Conservation (phyloP, 2,888 invertebrate genomes). For the Cerceris ruficornis region DNA sequence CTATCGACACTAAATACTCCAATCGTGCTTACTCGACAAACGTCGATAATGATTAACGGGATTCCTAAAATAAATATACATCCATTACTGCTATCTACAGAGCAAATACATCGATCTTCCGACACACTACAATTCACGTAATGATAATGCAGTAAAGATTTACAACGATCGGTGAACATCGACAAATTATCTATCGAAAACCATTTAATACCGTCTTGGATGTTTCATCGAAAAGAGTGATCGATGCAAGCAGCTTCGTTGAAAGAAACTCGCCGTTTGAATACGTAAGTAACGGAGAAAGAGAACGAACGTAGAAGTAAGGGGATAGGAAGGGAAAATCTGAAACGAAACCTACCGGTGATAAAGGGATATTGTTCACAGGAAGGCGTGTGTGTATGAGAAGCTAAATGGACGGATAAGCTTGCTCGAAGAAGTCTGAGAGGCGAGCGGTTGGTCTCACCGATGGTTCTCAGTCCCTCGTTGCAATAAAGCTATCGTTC, state of each 20-base stretch:
- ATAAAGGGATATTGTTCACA: slow-evolving; percentile 74
- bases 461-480: slow-evolving; percentile 43
- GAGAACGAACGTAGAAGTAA: slow-evolving; percentile 35
- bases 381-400: slow-evolving; percentile 62
- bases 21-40: too few relatives aligned
- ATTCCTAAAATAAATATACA: too few relatives aligned
- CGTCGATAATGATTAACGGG: too few relatives aligned
- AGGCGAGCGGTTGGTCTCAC: slow-evolving; percentile 53
- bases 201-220: too few relatives aligned
- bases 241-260: neutral
- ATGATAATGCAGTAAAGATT: too few relatives aligned
- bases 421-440: slow-evolving; percentile 70
- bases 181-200: too few relatives aligned
- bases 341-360: slow-evolving; percentile 54
- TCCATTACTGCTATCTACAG: too few relatives aligned
- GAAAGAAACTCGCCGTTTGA: slow-evolving; percentile 22
- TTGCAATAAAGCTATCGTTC: slow-evolving; percentile 15
- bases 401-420: slow-evolving; percentile 77
- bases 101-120: too few relatives aligned
- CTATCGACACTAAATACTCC: too few relatives aligned
- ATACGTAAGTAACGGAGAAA: slow-evolving; percentile 25
- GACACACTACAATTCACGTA: too few relatives aligned
- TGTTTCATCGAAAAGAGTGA: neutral
- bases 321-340: slow-evolving; percentile 33
- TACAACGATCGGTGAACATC: too few relatives aligned